A percentile compares a stretch with the other conserved stretches of the same genome.
Conservation (phyloP, 1,140 invertebrate species). For the Semibalanus balanoides region DNA sequence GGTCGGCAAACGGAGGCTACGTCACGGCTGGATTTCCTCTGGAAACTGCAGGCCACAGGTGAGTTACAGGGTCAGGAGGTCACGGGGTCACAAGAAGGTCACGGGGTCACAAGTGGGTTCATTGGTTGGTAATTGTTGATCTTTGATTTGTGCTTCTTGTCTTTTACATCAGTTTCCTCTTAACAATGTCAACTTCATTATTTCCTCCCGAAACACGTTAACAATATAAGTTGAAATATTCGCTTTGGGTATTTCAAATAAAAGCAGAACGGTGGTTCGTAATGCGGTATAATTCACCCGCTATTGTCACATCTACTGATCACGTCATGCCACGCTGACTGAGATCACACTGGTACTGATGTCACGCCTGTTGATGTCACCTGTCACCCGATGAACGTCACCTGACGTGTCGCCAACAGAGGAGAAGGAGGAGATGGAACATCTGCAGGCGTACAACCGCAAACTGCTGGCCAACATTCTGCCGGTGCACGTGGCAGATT, state of each 20-base stretch:
- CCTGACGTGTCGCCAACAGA: constrained; percentile 35
- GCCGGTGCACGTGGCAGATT: constrained; percentile 82
- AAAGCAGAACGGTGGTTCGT: no score
- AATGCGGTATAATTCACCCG: no score
- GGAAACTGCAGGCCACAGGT: constrained; percentile 82
- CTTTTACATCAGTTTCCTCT: neutral
- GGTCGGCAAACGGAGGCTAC: constrained; percentile 78
- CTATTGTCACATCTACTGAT: no score
- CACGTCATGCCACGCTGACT: no score
- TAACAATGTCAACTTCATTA: neutral
- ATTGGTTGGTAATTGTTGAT: neutral
- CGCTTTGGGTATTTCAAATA: no score
- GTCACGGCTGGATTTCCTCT: constrained; percentile 75
- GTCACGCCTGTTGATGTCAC: neutral
- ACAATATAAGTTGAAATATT: no score
- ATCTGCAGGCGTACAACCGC: constrained; percentile 80
- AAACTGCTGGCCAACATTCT: constrained; percentile 88
- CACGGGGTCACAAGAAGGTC: no score
- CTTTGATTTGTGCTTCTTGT: neutral
- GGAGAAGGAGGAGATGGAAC: constrained; percentile 88
- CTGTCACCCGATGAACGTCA: neutral
- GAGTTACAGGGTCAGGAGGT: constrained; percentile 16
- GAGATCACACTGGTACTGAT: no score
- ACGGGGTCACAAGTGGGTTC: no score
- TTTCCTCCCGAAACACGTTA: neutral